Evolutionary conservation across 1,140 invertebrate species (phyloP).

Genomic region (Bicyclus anynana): DNA sequence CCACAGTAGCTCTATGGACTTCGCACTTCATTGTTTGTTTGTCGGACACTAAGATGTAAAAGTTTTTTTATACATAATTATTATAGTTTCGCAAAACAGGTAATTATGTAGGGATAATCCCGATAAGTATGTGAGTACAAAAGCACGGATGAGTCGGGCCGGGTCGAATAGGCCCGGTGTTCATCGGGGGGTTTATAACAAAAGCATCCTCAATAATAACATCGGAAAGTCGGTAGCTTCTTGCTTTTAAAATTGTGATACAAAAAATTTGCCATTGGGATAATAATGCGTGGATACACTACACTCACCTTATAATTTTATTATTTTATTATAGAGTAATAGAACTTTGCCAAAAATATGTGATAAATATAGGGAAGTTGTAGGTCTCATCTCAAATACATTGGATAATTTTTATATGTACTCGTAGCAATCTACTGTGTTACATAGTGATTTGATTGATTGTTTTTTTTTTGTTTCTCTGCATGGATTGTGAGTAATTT

Average conservation of each 20-base stretch:
- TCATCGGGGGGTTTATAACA: constrained; percentile 56
- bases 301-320: neutral
- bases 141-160: constrained; percentile 43
- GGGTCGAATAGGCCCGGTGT: constrained; percentile 50
- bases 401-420: too few relatives aligned
- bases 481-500: too few relatives aligned
- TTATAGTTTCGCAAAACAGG: constrained; percentile 68
- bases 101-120: constrained; percentile 69
- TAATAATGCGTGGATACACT: constrained; percentile 30
- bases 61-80: constrained; percentile 58
- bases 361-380: too few relatives aligned
- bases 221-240: constrained; percentile 72
- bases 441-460: too few relatives aligned
- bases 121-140: constrained; percentile 52
- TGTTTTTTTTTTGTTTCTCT: too few relatives aligned
- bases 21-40: constrained; percentile 45
- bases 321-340: neutral
- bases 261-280: constrained; percentile 33
- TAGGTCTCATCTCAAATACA: too few relatives aligned
- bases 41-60: constrained; percentile 50
- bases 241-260: constrained; percentile 58
- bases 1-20: constrained; percentile 40
- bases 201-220: constrained; percentile 60
- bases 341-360: neutral
- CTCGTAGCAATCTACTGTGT: too few relatives aligned